These are phyloP conservation scores for Scaptodrosophila latifasciaeformis DNA, from an alignment of 2,888 invertebrate species.

Conservation along the genomic window DNA sequence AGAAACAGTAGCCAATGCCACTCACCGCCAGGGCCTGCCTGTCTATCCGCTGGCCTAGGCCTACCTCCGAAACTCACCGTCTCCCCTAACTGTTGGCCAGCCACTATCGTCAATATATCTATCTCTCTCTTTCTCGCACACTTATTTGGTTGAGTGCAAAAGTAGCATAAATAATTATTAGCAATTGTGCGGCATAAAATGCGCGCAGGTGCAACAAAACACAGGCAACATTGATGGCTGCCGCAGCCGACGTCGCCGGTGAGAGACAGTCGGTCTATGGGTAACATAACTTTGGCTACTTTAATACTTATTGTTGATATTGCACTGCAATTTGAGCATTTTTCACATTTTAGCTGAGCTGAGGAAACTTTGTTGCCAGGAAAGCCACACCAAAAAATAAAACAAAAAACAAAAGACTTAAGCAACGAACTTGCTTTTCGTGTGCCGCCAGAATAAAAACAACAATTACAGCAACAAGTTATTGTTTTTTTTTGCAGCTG, in stretches of 20 bases:
- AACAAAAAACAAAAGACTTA: slow-evolving; percentile 62
- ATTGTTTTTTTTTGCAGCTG: slow-evolving; percentile 2
- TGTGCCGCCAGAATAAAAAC: background rate
- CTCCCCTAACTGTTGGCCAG: no score
- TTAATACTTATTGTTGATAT: slow-evolving; percentile 61
- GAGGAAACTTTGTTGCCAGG: background rate
- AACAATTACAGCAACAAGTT: background rate
- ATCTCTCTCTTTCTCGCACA: background rate
- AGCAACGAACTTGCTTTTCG: slow-evolving; percentile 55
- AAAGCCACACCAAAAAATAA: background rate
- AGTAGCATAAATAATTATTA: slow-evolving; percentile 70
- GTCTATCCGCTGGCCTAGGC: slow-evolving; percentile 9
- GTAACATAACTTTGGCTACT: slow-evolving; percentile 47
- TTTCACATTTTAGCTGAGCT: slow-evolving; percentile 52
- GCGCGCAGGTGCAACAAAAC: slow-evolving; percentile 59
- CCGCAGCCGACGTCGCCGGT: slow-evolving; percentile 6
- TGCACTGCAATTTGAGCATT: slow-evolving; percentile 63
- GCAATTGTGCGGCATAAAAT: slow-evolving; percentile 53
- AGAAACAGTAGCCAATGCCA: slow-evolving; percentile 64
- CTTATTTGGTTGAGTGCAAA: slow-evolving; percentile 24
- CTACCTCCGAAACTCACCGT: no score
- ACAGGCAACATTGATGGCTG: slow-evolving; percentile 3
- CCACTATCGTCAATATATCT: no score
- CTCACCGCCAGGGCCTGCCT: slow-evolving; percentile 19
- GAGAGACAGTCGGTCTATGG: background rate